phyloP scores from a whole-genome alignment of 2,113 vertebrate genomes.

The Ceratotherium simum region DNA sequence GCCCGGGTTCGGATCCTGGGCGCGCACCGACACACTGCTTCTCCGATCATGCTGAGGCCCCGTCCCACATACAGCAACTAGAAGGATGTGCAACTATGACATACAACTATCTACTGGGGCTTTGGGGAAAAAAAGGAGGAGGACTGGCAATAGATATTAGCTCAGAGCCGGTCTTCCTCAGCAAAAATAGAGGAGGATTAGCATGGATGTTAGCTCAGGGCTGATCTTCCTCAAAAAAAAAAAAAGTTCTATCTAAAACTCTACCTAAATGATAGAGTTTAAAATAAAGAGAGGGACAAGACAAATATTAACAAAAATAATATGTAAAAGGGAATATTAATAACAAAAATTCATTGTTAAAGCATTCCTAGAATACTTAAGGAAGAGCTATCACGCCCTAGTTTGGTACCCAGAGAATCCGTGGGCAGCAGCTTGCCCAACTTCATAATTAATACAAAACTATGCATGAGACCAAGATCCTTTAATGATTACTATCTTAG shows the following conservation, averaged over 20 bases:
- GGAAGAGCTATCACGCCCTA: neutral
- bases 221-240: no score
- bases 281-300: neutral
- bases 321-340: neutral
- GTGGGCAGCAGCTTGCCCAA: neutral
- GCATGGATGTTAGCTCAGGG: no score
- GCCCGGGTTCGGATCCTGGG: no score
- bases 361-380: neutral
- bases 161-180: no score
- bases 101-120: no score
- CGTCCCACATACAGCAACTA: no score
- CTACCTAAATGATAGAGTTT: neutral
- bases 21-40: no score
- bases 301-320: conserved; percentile 1
- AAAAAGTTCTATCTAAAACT: neutral
- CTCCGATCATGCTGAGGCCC: no score
- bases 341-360: neutral
- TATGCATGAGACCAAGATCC: neutral
- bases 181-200: no score
- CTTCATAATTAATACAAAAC: neutral
- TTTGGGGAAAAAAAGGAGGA: no score
- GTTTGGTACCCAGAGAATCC: neutral
- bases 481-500: neutral
- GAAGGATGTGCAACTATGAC: no score
- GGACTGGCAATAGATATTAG: no score